phyloP scores from a whole-genome alignment of 2,888 invertebrate species.

The Hypselothyrea guttata region DNA sequence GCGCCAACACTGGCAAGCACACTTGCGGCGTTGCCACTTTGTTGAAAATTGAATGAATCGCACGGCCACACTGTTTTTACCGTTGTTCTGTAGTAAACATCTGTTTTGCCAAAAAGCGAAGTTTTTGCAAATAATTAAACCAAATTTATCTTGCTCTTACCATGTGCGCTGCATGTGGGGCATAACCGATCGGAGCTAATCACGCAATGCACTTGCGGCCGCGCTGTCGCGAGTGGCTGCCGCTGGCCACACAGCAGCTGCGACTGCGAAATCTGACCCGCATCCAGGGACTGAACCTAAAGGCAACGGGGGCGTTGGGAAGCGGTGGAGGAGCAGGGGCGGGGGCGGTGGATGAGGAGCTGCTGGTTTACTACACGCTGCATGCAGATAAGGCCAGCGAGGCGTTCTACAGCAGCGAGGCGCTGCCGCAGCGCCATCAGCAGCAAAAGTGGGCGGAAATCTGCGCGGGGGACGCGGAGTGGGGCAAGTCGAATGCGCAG shows the following conservation, averaged over 20 bases:
- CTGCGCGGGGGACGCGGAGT: conserved; percentile 84
- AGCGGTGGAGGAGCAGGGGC: too few relatives aligned
- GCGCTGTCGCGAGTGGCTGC: conserved; percentile 81
- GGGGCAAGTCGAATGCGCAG: conserved; percentile 83
- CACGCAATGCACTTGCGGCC: conserved; percentile 72
- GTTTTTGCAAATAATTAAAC: conserved; percentile 35
- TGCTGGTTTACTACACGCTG: conserved; percentile 89
- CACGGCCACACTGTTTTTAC: conserved; percentile 34
- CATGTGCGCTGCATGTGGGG: conserved; percentile 37
- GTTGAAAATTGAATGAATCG: not conserved
- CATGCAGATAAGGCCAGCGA: conserved; percentile 91
- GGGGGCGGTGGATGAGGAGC: conserved; percentile 31
- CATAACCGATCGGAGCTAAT: conserved; percentile 33
- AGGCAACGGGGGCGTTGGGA: conserved; percentile 11
- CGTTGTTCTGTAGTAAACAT: conserved; percentile 44
- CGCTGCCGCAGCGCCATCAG: conserved; percentile 86
- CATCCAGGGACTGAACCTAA: conserved; percentile 86
- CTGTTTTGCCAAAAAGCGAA: conserved; percentile 45
- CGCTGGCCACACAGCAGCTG: conserved; percentile 92
- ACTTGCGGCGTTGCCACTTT: conserved; percentile 18
- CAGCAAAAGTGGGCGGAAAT: conserved; percentile 91
- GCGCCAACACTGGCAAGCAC: not conserved
- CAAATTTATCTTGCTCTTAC: conserved; percentile 13
- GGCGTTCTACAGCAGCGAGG: conserved; percentile 92
- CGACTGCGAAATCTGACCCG: conserved; percentile 90